A percentile compares a stretch with the other conserved stretches of the same genome.
These are phyloP conservation scores for Charina bottae DNA, from an alignment of 2,113 vertebrate species.

Conservation along the genomic window DNA sequence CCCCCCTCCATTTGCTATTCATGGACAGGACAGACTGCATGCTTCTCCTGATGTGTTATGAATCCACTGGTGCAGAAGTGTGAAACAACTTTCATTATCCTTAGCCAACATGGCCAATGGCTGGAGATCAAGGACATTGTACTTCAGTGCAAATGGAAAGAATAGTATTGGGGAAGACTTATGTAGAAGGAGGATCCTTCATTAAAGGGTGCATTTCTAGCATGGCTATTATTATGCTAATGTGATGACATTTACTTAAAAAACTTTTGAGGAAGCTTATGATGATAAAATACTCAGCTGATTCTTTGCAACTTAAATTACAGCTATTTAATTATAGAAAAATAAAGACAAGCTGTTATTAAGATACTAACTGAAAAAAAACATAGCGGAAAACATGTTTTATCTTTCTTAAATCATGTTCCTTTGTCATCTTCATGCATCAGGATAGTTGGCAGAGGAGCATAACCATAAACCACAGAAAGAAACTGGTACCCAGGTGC, in stretches of 20 bases:
- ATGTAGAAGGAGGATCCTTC: too few species aligned
- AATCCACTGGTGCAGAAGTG: not conserved
- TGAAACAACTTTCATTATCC: too few species aligned
- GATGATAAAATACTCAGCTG: conserved; percentile 34
- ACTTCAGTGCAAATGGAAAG: too few species aligned
- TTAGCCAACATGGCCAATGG: too few species aligned
- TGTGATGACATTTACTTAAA: not conserved
- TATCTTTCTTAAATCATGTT: conserved; percentile 52
- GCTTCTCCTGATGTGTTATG: not conserved
- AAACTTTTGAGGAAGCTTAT: not conserved
- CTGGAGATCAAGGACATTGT: too few species aligned
- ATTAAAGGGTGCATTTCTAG: too few species aligned
- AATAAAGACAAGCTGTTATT: not conserved
- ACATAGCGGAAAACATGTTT: conserved; percentile 46
- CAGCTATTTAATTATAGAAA: conserved; percentile 35
- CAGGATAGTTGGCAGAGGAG: conserved; percentile 31
- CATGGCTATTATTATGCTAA: too few species aligned
- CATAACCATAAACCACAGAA: conserved; percentile 55
- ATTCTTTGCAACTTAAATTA: conserved; percentile 36
- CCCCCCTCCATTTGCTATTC: not conserved
- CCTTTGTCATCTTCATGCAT: conserved; percentile 47
- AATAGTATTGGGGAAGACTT: too few species aligned
- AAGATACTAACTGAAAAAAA: conserved; percentile 23
- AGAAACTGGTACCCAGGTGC: conserved; percentile 73
- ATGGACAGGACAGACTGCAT: too few species aligned